Evolutionary conservation across 2,888 invertebrate species (phyloP).

Genomic region (Homarus gammarus): DNA sequence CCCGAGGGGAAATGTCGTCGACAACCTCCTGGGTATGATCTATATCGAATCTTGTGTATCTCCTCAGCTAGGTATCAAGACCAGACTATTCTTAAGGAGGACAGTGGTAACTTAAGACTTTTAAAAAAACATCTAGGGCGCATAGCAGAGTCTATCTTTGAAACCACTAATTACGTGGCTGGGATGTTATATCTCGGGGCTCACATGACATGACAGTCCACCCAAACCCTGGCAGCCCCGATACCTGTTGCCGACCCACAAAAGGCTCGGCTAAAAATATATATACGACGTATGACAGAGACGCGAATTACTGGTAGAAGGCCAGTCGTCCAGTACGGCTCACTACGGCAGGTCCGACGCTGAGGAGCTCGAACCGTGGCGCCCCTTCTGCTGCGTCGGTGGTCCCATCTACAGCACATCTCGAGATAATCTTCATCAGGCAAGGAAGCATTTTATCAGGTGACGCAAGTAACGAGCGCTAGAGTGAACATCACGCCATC

Average conservation of each 20-base stretch:
- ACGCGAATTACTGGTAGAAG: slow-evolving; percentile 34
- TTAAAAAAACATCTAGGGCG: background rate
- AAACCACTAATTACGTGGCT: background rate
- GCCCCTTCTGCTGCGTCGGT: background rate
- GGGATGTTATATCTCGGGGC: background rate
- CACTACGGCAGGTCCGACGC: slow-evolving; percentile 49
- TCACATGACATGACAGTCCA: slow-evolving; percentile 21
- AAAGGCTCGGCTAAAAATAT: slow-evolving; percentile 49
- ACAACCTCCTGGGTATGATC: no score
- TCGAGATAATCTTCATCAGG: slow-evolving; percentile 7
- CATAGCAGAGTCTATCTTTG: background rate
- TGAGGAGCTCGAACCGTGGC: slow-evolving; percentile 24
- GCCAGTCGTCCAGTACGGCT: slow-evolving; percentile 57
- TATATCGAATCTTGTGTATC: no score
- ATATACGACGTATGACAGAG: slow-evolving; percentile 52
- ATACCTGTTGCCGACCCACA: slow-evolving; percentile 38
- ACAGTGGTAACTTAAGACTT: no score
- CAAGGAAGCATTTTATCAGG: slow-evolving; percentile 13
- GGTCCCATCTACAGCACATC: background rate
- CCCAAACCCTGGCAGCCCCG: slow-evolving; percentile 34
- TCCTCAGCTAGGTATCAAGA: no score
- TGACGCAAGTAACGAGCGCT: background rate
- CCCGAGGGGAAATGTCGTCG: no score
- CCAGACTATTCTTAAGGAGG: no score
- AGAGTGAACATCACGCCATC: background rate